Conservation (phyloP, 2,888 invertebrate genomes). For the Argynnis bischoffii region DNA sequence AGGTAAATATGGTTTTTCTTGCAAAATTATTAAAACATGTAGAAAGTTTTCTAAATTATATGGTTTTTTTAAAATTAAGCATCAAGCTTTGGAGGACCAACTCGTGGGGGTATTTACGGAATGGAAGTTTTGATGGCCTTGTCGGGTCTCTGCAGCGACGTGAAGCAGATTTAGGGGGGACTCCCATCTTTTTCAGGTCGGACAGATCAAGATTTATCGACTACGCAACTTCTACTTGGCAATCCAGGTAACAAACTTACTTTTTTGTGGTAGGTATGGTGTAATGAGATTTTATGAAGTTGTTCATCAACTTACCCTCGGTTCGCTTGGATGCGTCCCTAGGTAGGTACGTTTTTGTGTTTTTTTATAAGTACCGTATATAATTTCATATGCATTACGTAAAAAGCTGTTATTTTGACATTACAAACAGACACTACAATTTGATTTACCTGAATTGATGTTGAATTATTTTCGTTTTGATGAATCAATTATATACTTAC, state of each 20-base stretch:
- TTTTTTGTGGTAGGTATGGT: not conserved
- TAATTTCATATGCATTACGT: too few species aligned
- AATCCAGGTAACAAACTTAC: constrained; percentile 73
- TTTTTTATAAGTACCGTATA: too few species aligned
- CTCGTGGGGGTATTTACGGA: constrained; percentile 85
- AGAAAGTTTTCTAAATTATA: too few species aligned
- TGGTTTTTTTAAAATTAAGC: constrained; percentile 49
- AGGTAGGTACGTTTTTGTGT: too few species aligned
- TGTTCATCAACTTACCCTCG: too few species aligned
- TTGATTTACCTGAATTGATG: too few species aligned
- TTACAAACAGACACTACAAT: too few species aligned
- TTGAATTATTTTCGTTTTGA: too few species aligned
- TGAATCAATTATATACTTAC: too few species aligned
- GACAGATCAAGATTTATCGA: constrained; percentile 83
- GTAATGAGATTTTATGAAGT: not conserved
- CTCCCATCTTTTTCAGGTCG: constrained; percentile 84
- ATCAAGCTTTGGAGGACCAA: constrained; percentile 70
- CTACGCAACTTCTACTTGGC: constrained; percentile 84
- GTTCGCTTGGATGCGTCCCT: too few species aligned
- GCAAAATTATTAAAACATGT: too few species aligned
- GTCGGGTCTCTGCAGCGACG: constrained; percentile 81
- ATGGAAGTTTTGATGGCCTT: constrained; percentile 86
- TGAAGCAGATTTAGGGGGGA: constrained; percentile 85
- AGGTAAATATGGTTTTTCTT: constrained; percentile 68
- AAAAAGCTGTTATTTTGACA: too few species aligned